Conservation (phyloP, 1,140 invertebrate genomes). For the Zaprionus tsacasi region DNA sequence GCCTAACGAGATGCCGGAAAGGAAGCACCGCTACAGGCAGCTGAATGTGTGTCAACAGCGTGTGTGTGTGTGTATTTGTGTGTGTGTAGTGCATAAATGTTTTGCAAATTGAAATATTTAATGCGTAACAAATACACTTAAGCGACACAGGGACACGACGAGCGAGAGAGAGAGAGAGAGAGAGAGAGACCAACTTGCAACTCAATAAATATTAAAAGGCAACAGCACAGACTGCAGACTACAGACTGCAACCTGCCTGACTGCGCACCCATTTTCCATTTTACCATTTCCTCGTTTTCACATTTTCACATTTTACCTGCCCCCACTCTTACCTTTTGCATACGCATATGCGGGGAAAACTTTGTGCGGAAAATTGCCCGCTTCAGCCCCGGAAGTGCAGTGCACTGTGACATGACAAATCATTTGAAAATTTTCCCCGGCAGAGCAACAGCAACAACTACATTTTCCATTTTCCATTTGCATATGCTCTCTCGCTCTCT, state of each 20-base stretch:
- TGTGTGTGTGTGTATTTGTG: constrained; percentile 15
- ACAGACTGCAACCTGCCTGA: not conserved
- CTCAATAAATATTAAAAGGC: constrained; percentile 80
- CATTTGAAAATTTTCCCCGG: constrained; percentile 62
- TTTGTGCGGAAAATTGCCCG: constrained; percentile 41
- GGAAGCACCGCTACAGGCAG: constrained; percentile 6
- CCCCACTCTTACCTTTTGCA: not conserved
- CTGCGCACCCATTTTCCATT: constrained; percentile 42
- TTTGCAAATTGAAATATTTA: constrained; percentile 76
- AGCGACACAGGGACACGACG: constrained; percentile 19
- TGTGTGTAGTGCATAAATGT: constrained; percentile 70
- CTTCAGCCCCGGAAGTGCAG: constrained; percentile 61
- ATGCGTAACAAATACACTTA: constrained; percentile 61
- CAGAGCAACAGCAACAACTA: constrained; percentile 7
- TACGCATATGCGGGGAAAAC: not conserved
- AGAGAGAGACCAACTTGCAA: constrained; percentile 47
- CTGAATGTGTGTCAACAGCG: constrained; percentile 7
- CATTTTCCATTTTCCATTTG: constrained; percentile 37
- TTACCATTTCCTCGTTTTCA: constrained; percentile 17
- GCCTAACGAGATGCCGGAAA: constrained; percentile 40
- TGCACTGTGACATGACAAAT: constrained; percentile 75
- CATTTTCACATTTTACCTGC: not conserved
- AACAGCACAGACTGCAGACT: too few species aligned
- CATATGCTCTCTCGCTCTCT: not conserved
- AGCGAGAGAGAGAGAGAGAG: not conserved